phyloP scores from a whole-genome alignment of 2,113 vertebrate species.

The Cryptotis parvus region DNA sequence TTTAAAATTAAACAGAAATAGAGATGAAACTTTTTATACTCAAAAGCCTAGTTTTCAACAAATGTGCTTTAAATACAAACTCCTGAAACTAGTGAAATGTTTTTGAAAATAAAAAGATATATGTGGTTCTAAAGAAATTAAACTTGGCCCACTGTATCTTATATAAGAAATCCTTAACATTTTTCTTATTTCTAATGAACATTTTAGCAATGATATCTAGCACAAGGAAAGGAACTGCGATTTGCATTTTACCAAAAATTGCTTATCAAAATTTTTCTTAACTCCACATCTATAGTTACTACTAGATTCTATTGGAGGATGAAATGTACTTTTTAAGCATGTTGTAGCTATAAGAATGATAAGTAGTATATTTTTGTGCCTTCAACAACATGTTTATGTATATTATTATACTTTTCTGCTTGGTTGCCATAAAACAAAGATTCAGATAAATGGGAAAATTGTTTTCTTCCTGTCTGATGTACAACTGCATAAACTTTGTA shows the following conservation, averaged over 20 bases:
- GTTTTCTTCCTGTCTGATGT: not conserved
- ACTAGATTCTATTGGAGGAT: not conserved
- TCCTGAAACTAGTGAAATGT: slow-evolving; percentile 9
- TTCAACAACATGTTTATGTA: not conserved
- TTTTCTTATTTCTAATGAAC: not conserved
- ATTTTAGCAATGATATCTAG: not conserved
- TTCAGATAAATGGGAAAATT: not conserved
- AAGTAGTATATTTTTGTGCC: not conserved
- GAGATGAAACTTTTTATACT: slow-evolving; percentile 5
- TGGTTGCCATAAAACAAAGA: not conserved
- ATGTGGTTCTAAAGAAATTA: not conserved
- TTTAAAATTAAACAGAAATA: slow-evolving; percentile 12
- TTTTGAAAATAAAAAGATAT: not conserved
- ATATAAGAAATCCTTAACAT: not conserved
- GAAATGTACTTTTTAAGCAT: not conserved
- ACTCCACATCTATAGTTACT: not conserved
- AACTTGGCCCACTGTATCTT: not conserved
- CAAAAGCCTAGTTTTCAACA: slow-evolving; percentile 19
- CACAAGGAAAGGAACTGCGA: slow-evolving; percentile 13
- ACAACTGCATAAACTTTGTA: not conserved
- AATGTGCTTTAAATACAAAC: not conserved
- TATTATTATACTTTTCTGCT: not conserved
- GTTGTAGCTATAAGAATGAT: not conserved
- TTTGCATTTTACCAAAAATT: not conserved
- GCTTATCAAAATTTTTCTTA: not conserved